Percentiles rank a stretch among this genome's conserved stretches.
These are phyloP conservation scores for Xerus rutilus DNA, from an alignment of 2,797 vertebrate species.

Conservation along the genomic window DNA sequence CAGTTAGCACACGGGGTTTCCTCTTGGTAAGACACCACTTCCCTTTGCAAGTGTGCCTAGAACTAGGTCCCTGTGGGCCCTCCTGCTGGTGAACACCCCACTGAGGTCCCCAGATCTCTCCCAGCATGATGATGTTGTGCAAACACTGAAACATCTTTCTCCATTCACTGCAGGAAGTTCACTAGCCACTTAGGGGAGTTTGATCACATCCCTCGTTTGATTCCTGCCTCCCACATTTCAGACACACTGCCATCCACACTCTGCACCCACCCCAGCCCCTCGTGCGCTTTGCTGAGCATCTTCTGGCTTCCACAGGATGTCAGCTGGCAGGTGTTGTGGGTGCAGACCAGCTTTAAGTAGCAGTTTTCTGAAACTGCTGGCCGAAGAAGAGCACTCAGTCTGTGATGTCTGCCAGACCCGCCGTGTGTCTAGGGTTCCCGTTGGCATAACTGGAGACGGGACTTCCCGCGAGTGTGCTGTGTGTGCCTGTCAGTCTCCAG, in stretches of 20 bases:
- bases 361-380: slow-evolving; percentile 85
- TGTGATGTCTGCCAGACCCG: slow-evolving; percentile 79
- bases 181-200: slow-evolving; percentile 83
- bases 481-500: slow-evolving; percentile 81
- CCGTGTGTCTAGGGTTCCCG: slow-evolving; percentile 77
- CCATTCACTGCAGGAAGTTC: slow-evolving; percentile 83
- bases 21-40: not conserved
- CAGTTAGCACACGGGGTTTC: not conserved
- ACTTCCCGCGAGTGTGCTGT: slow-evolving; percentile 75
- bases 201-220: slow-evolving; percentile 82
- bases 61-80: accelerated
- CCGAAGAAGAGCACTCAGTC: slow-evolving; percentile 85
- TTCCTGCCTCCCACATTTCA: slow-evolving; percentile 85
- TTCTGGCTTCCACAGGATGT: slow-evolving; percentile 77
- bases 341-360: slow-evolving; percentile 80
- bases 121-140: slow-evolving; percentile 58
- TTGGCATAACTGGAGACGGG: slow-evolving; percentile 81
- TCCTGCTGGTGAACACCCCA: slow-evolving; percentile 64
- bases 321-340: slow-evolving; percentile 82
- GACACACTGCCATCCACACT: slow-evolving; percentile 75
- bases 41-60: accelerated
- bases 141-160: slow-evolving; percentile 84
- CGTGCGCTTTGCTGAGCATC: slow-evolving; percentile 78
- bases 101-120: slow-evolving; percentile 75
- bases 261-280: not conserved